Conservation (phyloP, 2,888 invertebrate genomes). For the Coleophora flavipennella region DNA sequence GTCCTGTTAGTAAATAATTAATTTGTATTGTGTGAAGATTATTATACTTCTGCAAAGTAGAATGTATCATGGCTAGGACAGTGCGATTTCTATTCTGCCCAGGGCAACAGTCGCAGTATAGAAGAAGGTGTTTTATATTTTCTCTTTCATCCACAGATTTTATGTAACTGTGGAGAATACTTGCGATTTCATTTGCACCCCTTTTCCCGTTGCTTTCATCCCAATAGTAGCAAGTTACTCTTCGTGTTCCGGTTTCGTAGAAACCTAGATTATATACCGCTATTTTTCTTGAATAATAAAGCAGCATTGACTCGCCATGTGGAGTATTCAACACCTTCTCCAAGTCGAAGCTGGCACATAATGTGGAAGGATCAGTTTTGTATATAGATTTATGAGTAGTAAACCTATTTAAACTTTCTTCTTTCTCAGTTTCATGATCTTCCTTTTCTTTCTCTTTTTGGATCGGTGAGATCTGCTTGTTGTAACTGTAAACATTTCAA, state of each 20-base stretch:
- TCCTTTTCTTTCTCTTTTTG: slow-evolving; percentile 4
- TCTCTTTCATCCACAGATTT: slow-evolving; percentile 12
- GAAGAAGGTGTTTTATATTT: slow-evolving; percentile 10
- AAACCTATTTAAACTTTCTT: slow-evolving; percentile 13
- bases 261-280: slow-evolving; percentile 16
- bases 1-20: slow-evolving; percentile 22
- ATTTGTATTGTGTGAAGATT: slow-evolving; percentile 19
- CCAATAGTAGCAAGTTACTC: slow-evolving; percentile 16
- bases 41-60: slow-evolving; percentile 14
- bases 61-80: slow-evolving; percentile 16
- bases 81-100: slow-evolving; percentile 25
- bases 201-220: slow-evolving; percentile 17
- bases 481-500: slow-evolving; percentile 9
- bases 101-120: slow-evolving; percentile 17
- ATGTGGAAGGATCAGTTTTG: slow-evolving; percentile 9
- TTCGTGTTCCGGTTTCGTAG: slow-evolving; percentile 15
- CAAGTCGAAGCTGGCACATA: slow-evolving; percentile 12
- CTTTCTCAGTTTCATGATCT: slow-evolving; percentile 13
- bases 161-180: slow-evolving; percentile 12
- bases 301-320: slow-evolving; percentile 17
- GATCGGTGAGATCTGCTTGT: slow-evolving; percentile 1
- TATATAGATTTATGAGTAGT: slow-evolving; percentile 11
- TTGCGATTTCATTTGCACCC: slow-evolving; percentile 17
- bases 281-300: slow-evolving; percentile 16
- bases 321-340: slow-evolving; percentile 15